phyloP scores from a whole-genome alignment of 2,888 invertebrate species.

The Erebia palarica region DNA sequence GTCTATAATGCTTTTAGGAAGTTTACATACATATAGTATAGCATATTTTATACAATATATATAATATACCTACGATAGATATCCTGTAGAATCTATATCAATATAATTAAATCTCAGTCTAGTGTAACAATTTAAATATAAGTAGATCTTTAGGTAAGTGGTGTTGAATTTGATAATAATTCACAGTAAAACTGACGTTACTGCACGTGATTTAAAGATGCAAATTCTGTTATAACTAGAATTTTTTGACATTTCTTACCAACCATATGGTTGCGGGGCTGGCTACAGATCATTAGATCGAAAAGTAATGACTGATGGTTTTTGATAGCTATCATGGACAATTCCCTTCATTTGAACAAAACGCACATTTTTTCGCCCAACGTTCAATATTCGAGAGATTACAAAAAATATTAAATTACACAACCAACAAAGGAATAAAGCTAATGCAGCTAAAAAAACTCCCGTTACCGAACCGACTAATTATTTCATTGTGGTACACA shows the following conservation, averaged over 20 bases:
- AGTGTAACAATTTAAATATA: no score
- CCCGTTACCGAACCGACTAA: slow-evolving; percentile 77
- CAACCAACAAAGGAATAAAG: slow-evolving; percentile 66
- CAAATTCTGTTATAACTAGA: no score
- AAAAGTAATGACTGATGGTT: slow-evolving; percentile 44
- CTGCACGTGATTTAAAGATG: no score
- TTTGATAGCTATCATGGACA: slow-evolving; percentile 46
- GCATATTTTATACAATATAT: no score
- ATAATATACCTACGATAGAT: no score
- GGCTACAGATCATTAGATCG: background rate
- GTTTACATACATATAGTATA: no score
- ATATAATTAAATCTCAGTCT: no score
- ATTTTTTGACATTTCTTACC: background rate
- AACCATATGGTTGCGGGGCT: background rate
- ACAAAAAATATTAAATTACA: slow-evolving; percentile 81
- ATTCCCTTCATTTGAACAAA: slow-evolving; percentile 57
- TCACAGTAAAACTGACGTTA: no score
- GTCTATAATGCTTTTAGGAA: no score
- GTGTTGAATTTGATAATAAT: background rate
- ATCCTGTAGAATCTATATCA: no score
- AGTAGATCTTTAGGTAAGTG: background rate
- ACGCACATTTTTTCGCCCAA: slow-evolving; percentile 58
- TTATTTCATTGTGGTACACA: slow-evolving; percentile 76
- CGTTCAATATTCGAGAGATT: slow-evolving; percentile 62
- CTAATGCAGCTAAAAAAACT: slow-evolving; percentile 63